Conservation (phyloP, 2,888 invertebrate species). For the Micropterix aruncella region DNA sequence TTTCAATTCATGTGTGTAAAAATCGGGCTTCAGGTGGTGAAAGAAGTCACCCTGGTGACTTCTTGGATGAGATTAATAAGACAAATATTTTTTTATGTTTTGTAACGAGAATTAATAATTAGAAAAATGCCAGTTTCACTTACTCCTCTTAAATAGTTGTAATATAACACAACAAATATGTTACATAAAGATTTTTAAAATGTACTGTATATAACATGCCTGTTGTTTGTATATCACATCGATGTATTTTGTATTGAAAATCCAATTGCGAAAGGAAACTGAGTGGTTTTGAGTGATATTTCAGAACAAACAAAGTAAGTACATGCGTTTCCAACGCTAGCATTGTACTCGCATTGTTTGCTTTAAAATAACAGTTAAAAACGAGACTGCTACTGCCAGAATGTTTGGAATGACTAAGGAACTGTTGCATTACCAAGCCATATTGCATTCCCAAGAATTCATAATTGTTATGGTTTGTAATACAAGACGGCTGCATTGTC, state of each 20-base stretch:
- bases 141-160: no score
- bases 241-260: slow-evolving; percentile 9
- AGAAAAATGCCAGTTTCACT: no score
- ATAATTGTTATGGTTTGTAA: neutral
- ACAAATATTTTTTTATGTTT: no score
- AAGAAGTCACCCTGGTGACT: no score
- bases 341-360: slow-evolving; percentile 44
- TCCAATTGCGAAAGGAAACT: slow-evolving; percentile 7
- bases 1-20: no score
- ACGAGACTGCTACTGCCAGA: neutral
- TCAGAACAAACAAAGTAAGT: slow-evolving; percentile 43
- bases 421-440: neutral
- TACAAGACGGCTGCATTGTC: neutral
- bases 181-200: slow-evolving; percentile 38
- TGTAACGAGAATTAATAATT: no score
- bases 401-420: neutral
- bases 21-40: no score
- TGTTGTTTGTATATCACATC: slow-evolving; percentile 42
- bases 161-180: slow-evolving; percentile 44
- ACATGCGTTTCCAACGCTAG: slow-evolving; percentile 36
- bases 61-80: no score
- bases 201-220: slow-evolving; percentile 43
- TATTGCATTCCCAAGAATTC: neutral
- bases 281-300: slow-evolving; percentile 21
- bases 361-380: slow-evolving; percentile 25